Conservation (phyloP, 1,140 invertebrate species). For the Ips typographus region DNA sequence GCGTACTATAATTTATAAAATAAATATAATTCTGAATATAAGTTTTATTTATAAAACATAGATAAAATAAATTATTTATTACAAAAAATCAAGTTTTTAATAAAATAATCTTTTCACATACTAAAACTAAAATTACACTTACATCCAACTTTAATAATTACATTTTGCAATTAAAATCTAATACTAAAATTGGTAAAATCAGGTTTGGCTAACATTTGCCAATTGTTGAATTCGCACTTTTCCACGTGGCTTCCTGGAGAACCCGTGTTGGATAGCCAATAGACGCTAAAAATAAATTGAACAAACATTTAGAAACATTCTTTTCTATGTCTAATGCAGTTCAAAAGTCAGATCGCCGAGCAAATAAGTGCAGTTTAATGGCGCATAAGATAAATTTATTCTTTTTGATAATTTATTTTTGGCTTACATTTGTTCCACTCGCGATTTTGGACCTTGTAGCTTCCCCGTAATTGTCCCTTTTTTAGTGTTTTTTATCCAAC, state of each 20-base stretch:
- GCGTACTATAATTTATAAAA: no score
- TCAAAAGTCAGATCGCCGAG: no score
- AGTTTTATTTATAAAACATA: no score
- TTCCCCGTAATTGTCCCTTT: slow-evolving; percentile 83
- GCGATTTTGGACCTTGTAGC: slow-evolving; percentile 76
- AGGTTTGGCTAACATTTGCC: slow-evolving; percentile 73
- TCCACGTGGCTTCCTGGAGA: slow-evolving; percentile 84
- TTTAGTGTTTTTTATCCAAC: slow-evolving; percentile 92
- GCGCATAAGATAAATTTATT: no score
- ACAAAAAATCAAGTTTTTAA: no score
- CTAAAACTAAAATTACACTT: no score
- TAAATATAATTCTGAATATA: no score
- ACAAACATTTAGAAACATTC: neutral
- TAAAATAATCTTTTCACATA: no score
- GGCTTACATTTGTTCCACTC: slow-evolving; percentile 83
- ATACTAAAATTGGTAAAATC: slow-evolving; percentile 81
- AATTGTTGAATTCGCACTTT: slow-evolving; percentile 77
- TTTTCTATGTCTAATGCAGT: no score
- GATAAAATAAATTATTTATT: no score
- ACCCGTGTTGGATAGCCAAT: slow-evolving; percentile 81
- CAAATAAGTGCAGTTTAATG: no score
- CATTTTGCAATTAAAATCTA: slow-evolving; percentile 63
- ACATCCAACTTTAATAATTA: no score
- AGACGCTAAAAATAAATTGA: slow-evolving; percentile 64
- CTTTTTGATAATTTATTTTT: slow-evolving; percentile 4